phyloP scores from a whole-genome alignment of 2,797 vertebrate species.

The Neosilurus mollespiculum region DNA sequence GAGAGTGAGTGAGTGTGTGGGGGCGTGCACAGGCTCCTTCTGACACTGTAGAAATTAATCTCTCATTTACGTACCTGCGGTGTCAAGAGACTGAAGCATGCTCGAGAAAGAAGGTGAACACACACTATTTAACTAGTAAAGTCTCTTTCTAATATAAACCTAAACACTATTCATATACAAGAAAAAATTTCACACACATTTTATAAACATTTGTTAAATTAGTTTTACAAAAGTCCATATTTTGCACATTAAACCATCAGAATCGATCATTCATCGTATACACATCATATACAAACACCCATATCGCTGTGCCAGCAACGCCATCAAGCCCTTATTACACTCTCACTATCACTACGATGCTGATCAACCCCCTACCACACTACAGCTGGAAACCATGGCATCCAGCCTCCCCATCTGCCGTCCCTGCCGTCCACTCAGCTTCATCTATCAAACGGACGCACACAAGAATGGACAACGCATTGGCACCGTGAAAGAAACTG shows the following conservation, averaged over 20 bases:
- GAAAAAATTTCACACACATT: background rate
- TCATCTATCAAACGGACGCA: background rate
- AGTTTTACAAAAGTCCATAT: slow-evolving; percentile 7
- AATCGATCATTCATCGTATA: background rate
- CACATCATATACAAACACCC: background rate
- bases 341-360: slow-evolving; percentile 23
- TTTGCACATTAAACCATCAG: background rate
- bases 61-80: slow-evolving; percentile 50
- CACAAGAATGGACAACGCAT: background rate
- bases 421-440: slow-evolving; percentile 61
- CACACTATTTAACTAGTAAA: background rate
- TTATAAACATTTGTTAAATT: background rate
- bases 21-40: slow-evolving; percentile 22
- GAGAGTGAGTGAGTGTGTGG: too few species aligned
- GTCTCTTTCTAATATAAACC: background rate
- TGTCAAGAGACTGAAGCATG: slow-evolving; percentile 49
- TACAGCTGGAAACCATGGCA: slow-evolving; percentile 73
- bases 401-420: slow-evolving; percentile 87
- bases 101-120: slow-evolving; percentile 30
- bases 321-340: slow-evolving; percentile 6
- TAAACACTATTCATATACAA: background rate
- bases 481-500: background rate
- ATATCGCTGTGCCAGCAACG: background rate
- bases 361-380: slow-evolving; percentile 15
- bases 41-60: slow-evolving; percentile 52